Evolutionary conservation across 1,140 invertebrate species (phyloP).

Genomic region (Plectus sambesii): DNA sequence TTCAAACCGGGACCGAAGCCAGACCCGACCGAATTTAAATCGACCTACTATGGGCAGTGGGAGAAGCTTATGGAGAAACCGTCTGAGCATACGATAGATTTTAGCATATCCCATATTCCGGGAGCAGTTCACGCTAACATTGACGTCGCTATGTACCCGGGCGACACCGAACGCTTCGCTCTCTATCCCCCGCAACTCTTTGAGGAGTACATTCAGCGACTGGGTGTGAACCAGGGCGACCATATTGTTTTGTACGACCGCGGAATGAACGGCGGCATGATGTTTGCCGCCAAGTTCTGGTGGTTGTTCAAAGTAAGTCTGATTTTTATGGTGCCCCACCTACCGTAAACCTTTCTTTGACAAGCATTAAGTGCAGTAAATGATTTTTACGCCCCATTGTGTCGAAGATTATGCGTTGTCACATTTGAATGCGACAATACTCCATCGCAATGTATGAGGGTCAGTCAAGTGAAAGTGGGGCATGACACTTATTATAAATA

Average conservation of each 20-base stretch:
- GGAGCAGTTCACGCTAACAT: constrained; percentile 25
- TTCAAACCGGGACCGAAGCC: constrained; percentile 19
- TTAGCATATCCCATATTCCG: constrained; percentile 26
- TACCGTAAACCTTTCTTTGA: no score
- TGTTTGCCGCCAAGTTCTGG: constrained; percentile 30
- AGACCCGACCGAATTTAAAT: constrained; percentile 18
- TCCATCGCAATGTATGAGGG: no score
- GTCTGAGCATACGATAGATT: constrained; percentile 11
- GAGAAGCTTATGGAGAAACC: constrained; percentile 18
- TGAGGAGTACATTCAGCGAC: constrained; percentile 30
- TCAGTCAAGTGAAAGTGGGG: no score
- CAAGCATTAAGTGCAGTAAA: no score
- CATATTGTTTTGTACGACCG: constrained; percentile 37
- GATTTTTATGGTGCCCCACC: background rate
- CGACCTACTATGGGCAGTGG: constrained; percentile 24
- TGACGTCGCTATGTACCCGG: constrained; percentile 27
- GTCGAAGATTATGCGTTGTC: no score
- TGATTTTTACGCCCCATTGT: no score
- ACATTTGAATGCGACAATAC: no score
- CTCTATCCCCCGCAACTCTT: constrained; percentile 35
- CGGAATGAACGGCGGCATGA: constrained; percentile 36
- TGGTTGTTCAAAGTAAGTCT: constrained; percentile 30
- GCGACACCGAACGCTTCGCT: constrained; percentile 27
- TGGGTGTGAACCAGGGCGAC: constrained; percentile 33
- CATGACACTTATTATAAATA: no score